phyloP scores from a whole-genome alignment of 2,888 invertebrate species.

The Ormyrus rosae region DNA sequence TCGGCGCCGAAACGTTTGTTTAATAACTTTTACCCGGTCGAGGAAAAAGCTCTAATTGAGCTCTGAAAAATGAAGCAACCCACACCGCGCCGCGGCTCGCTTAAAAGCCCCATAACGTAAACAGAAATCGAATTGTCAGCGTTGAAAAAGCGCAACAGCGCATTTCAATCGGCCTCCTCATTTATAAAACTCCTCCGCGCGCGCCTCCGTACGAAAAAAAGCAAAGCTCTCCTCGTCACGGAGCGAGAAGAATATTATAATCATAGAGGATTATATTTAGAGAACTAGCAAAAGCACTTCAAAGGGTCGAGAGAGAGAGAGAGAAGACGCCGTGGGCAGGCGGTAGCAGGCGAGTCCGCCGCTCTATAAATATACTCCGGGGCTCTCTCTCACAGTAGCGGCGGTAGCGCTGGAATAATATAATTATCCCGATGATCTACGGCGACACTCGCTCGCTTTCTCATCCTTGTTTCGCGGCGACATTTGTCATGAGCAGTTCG shows the following conservation, averaged over 20 bases:
- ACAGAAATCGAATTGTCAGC: conserved; percentile 12
- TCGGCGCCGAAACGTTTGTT: too few species aligned
- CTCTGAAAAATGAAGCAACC: too few species aligned
- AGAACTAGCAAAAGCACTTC: conserved; percentile 44
- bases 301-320: conserved; percentile 29
- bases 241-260: conserved; percentile 35
- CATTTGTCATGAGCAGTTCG: conserved; percentile 55
- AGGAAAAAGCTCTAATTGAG: too few species aligned
- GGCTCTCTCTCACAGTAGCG: neutral
- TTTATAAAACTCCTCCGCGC: conserved; percentile 10
- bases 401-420: conserved; percentile 64
- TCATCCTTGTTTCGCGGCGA: conserved; percentile 56
- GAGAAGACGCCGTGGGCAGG: neutral
- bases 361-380: conserved; percentile 39
- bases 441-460: conserved; percentile 61
- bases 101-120: too few species aligned
- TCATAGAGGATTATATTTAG: conserved; percentile 54
- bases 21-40: too few species aligned
- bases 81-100: too few species aligned
- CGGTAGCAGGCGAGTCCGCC: neutral
- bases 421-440: conserved; percentile 74
- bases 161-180: conserved; percentile 13
- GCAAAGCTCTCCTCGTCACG: too few species aligned
- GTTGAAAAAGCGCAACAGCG: conserved; percentile 13
- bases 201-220: neutral